Evolutionary conservation across 1,140 invertebrate species (phyloP).

Genomic region (Zaprionus ornatus): DNA sequence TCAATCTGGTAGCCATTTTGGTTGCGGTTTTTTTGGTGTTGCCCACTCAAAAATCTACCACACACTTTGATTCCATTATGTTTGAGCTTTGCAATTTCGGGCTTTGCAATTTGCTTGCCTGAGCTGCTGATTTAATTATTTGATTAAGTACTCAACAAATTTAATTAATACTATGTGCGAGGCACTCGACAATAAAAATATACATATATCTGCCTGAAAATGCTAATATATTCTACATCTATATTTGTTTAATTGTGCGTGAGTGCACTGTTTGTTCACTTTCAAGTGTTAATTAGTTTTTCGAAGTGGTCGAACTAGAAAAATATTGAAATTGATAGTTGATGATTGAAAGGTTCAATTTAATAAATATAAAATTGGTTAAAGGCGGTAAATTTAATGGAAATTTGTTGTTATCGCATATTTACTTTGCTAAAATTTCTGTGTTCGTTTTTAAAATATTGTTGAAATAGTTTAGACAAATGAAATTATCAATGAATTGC

Average conservation of each 20-base stretch:
- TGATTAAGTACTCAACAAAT: slow-evolving; percentile 13
- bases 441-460: background rate
- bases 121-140: slow-evolving; percentile 13
- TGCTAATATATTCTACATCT: background rate
- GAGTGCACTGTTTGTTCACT: background rate
- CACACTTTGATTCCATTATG: slow-evolving; percentile 21
- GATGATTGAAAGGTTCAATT: background rate
- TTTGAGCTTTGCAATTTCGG: slow-evolving; percentile 4
- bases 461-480: no score
- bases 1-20: slow-evolving; percentile 56
- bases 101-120: background rate
- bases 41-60: slow-evolving; percentile 9
- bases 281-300: background rate
- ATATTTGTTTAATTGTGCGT: background rate
- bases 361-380: background rate
- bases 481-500: no score
- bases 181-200: background rate
- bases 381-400: background rate
- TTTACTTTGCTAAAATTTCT: background rate
- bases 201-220: background rate
- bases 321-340: slow-evolving; percentile 1
- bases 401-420: background rate
- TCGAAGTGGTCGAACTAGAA: background rate
- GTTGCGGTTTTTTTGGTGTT: slow-evolving; percentile 27
- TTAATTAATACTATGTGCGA: slow-evolving; percentile 21